These are phyloP conservation scores for Knipowitschia caucasica DNA, from an alignment of 2,797 vertebrate genomes.

Conservation along the genomic window DNA sequence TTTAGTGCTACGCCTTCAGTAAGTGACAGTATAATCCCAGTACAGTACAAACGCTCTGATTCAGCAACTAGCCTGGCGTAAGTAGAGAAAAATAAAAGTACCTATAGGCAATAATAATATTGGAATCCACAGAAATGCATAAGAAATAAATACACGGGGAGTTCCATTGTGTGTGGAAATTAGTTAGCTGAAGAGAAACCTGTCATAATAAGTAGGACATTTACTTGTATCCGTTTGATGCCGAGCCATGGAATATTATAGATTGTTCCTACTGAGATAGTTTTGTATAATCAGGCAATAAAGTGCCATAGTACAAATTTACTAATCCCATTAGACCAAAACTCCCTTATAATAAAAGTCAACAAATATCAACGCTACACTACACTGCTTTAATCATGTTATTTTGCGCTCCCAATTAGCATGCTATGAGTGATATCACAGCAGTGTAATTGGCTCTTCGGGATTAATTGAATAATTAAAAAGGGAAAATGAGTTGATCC, in stretches of 20 bases:
- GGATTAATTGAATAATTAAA: slow-evolving; percentile 58
- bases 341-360: neutral
- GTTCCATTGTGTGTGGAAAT: neutral
- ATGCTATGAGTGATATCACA: slow-evolving; percentile 24
- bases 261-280: too few species aligned
- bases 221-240: too few species aligned
- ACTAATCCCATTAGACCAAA: neutral
- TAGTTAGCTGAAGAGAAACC: neutral
- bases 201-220: neutral
- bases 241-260: too few species aligned
- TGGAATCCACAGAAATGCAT: neutral
- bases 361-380: neutral
- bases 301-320: too few species aligned
- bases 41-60: neutral
- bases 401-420: slow-evolving; percentile 6
- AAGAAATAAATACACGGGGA: neutral
- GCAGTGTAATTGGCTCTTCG: slow-evolving; percentile 37
- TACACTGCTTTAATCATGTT: neutral
- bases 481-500: slow-evolving; percentile 57
- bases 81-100: neutral
- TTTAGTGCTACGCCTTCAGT: neutral
- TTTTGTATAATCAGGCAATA: too few species aligned
- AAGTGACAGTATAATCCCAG: slow-evolving; percentile 2
- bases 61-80: neutral
- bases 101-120: neutral